Percentiles rank a stretch among this genome's conserved stretches.
Evolutionary conservation across 2,113 vertebrate genomes (phyloP).

Genomic region (Halcyon malimbica): DNA sequence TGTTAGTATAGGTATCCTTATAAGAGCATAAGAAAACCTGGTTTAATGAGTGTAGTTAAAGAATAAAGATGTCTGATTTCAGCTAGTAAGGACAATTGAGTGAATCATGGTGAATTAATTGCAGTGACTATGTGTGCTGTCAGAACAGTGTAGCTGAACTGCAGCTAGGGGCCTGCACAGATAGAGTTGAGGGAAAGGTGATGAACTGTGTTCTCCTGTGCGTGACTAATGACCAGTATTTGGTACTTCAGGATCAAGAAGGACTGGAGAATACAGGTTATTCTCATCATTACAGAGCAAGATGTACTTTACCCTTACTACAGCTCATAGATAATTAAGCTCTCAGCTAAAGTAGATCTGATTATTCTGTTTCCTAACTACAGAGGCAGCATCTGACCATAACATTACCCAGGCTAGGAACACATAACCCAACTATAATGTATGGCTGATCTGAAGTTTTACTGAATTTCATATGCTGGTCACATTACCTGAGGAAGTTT

Average conservation of each 20-base stretch:
- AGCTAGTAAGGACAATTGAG: neutral
- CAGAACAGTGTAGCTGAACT: neutral
- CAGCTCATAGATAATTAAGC: neutral
- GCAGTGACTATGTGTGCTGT: neutral
- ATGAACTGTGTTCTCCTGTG: neutral
- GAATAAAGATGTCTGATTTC: neutral
- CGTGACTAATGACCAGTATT: neutral
- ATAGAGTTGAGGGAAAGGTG: neutral
- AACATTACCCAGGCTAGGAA: neutral
- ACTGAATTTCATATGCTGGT: neutral
- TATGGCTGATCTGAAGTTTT: neutral
- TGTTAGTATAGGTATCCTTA: neutral
- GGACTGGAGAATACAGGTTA: neutral
- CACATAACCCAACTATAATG: neutral
- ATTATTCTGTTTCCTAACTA: neutral
- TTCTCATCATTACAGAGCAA: neutral
- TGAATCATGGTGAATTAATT: neutral
- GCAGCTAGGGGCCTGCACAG: neutral
- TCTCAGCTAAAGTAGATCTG: neutral
- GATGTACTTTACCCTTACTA: neutral
- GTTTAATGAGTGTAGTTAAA: neutral
- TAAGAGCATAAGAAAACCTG: neutral
- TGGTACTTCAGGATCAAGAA: neutral
- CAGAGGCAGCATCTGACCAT: neutral
- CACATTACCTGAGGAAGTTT: neutral